These are phyloP conservation scores for Ciona savignyi DNA, from an alignment of 23 tunicate genomes.

Conservation along the genomic window DNA sequence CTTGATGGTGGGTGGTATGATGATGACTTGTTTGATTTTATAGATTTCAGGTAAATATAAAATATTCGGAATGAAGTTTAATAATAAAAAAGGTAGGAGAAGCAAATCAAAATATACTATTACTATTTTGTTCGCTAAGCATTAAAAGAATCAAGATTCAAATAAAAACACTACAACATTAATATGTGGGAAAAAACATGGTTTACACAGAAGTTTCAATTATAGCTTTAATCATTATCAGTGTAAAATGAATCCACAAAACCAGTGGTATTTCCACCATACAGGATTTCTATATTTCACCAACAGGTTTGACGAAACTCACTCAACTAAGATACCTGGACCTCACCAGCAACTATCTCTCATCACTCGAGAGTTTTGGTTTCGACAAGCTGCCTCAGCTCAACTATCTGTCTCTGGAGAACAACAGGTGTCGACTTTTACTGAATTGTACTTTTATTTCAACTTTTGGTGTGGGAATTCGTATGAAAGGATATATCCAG, in stretches of 20 bases:
- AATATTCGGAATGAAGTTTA: neutral
- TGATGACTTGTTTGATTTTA: neutral
- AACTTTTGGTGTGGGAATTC: too few species aligned
- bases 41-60: neutral
- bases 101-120: too few species aligned
- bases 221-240: too few species aligned
- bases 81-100: neutral
- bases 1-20: conserved; percentile 52
- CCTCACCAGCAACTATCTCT: conserved; percentile 63
- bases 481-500: too few species aligned
- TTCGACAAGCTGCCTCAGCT: conserved; percentile 36
- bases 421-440: conserved; percentile 53
- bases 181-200: neutral
- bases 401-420: conserved; percentile 56
- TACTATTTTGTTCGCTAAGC: too few species aligned
- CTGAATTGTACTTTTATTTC: too few species aligned
- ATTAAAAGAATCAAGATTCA: too few species aligned
- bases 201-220: neutral
- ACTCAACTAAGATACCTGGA: conserved; percentile 38
- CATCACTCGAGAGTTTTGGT: conserved; percentile 56
- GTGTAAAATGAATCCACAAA: too few species aligned
- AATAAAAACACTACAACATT: neutral
- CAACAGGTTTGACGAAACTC: conserved; percentile 59
- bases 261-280: too few species aligned
- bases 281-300: too few species aligned